Evolutionary conservation across 2,113 vertebrate genomes (phyloP), one percentile per base, ranked within the genome.

Genomic region (Paraplagusia blochii): DNA sequence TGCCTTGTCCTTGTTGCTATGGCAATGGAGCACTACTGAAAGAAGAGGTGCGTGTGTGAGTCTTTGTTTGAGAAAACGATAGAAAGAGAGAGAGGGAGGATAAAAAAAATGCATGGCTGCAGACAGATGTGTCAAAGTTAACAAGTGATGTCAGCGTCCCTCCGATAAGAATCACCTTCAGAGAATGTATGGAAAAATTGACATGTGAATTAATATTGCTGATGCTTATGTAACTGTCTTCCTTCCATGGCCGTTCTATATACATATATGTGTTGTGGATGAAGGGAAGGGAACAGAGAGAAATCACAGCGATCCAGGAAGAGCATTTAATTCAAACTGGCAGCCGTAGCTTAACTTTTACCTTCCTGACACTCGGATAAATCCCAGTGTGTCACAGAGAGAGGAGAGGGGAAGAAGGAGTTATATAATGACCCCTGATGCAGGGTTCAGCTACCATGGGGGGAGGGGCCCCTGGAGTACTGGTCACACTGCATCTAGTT

Each of bases 351-450:
- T 73, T 69, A 74, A 79, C 75, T 74, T 84, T 57, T 70, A 84
- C 66, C 62, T 74, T 62, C 18, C 29, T 55, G 55, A 58, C 69
- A 60, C 69, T 38, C 67, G 45, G 39, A 9, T 0, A 4, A 71
- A 77, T 67, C 66, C 34, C 48, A 72, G 44, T 50, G 71, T 83
- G 74, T 64, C 71, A 72, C 43, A 53, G 29, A 17, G 46, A 5
- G 43, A 44, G 12, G 29, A 6, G 7, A 1, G 17, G 43, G 53
- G 53, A 9, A 36, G 56, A 65, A 35, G 29, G 29, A 58, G 63
- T 86, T 86, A 86, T 52, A 81, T 86, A 84, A 87, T 66, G 80
- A 69, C 58, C 76, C 59, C 17, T 40, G 64, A 69, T 66, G 59
- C 52, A 54, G 72, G 63, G 73, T 82, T 76, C 66, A 50, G 63